Evolutionary conservation across 2,113 vertebrate genomes (phyloP).

Genomic region (Silurus glanis): DNA sequence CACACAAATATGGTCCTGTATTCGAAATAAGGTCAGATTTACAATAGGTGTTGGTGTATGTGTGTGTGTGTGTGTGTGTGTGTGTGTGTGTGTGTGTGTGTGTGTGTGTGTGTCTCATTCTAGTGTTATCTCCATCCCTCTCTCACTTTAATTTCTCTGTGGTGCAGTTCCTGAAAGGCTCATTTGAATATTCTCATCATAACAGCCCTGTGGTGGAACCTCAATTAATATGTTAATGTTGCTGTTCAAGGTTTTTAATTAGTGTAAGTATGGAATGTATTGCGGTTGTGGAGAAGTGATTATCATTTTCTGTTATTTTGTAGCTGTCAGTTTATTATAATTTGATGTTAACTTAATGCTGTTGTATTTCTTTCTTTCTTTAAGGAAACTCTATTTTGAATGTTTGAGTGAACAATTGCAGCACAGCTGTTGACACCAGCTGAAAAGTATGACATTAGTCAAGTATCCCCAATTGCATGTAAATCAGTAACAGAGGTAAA

Average conservation of each 20-base stretch:
- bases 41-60: slow-evolving; percentile 44
- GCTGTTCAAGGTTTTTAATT: slow-evolving; percentile 58
- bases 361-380: not conserved
- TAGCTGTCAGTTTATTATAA: slow-evolving; percentile 37
- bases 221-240: slow-evolving; percentile 72
- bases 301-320: slow-evolving; percentile 40
- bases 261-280: slow-evolving; percentile 57
- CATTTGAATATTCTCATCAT: slow-evolving; percentile 57
- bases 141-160: slow-evolving; percentile 53
- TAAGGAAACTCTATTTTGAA: not conserved
- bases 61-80: slow-evolving; percentile 7
- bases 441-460: slow-evolving; percentile 38
- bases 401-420: slow-evolving; percentile 32
- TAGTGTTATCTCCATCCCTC: slow-evolving; percentile 40
- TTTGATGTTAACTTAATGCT: slow-evolving; percentile 30
- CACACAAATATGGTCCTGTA: slow-evolving; percentile 58
- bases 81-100: slow-evolving; percentile 24
- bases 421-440: slow-evolving; percentile 28
- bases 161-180: slow-evolving; percentile 48
- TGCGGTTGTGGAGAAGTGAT: slow-evolving; percentile 47
- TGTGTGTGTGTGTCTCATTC: slow-evolving; percentile 24
- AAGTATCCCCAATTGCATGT: slow-evolving; percentile 35
- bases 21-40: slow-evolving; percentile 58
- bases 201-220: slow-evolving; percentile 55
- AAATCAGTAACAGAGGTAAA: slow-evolving; percentile 18